These are phyloP conservation scores for Virgularia gustaviana DNA, from an alignment of 92 coral and sea anemone genomes.

Conservation along the genomic window DNA sequence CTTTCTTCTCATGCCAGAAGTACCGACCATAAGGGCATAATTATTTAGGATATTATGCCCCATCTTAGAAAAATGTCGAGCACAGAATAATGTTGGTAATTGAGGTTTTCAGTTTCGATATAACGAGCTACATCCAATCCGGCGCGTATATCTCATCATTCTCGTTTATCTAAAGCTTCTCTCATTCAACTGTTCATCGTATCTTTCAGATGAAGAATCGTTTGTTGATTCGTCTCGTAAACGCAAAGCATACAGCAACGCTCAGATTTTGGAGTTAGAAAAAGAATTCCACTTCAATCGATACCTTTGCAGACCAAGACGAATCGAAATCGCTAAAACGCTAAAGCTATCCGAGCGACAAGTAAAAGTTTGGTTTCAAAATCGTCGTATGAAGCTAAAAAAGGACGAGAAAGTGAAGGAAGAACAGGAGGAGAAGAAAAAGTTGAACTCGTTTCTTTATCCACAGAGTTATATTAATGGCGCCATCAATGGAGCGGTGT, in stretches of 20 bases:
- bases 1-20: no score
- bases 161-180: no score
- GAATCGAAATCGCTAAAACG: conserved; percentile 84
- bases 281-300: conserved; percentile 92
- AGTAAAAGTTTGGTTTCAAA: conserved; percentile 95
- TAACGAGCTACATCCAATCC: no score
- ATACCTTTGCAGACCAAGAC: conserved; percentile 83
- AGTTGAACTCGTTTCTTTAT: conserved; percentile 36
- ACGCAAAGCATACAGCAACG: conserved; percentile 93
- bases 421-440: conserved; percentile 41
- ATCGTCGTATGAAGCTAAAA: conserved; percentile 95
- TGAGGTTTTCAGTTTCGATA: no score
- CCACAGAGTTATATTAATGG: not conserved
- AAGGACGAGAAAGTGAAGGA: conserved; percentile 87
- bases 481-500: not conserved
- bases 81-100: no score
- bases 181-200: no score
- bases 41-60: no score
- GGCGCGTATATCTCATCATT: no score
- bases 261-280: conserved; percentile 82
- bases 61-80: no score
- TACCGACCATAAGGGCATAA: no score
- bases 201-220: conserved; percentile 26
- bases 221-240: conserved; percentile 62
- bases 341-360: conserved; percentile 84